These are phyloP conservation scores for Danio choprae DNA, from an alignment of 2,797 vertebrate genomes.

Conservation along the genomic window DNA sequence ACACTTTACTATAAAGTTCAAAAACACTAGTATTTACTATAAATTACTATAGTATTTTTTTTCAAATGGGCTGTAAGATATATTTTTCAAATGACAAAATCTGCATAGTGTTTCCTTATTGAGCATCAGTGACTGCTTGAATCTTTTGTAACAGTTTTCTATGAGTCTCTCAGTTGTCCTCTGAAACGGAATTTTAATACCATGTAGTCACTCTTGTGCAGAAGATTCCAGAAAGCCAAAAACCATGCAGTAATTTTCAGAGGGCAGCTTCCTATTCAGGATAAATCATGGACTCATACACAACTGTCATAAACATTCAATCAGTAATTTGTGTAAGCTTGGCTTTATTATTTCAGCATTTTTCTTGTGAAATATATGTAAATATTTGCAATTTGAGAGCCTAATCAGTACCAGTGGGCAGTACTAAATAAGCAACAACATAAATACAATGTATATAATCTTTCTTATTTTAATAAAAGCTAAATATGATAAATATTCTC, in stretches of 20 bases:
- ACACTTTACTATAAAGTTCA: no score
- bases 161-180: background rate
- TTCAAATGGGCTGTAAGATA: no score
- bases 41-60: no score
- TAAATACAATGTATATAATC: background rate
- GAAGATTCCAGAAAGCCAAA: background rate
- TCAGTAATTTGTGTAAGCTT: background rate
- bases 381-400: background rate
- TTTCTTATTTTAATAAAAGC: background rate
- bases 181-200: background rate
- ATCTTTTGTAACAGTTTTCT: background rate
- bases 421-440: constrained; percentile 2
- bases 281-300: background rate
- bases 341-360: background rate
- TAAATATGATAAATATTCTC: background rate
- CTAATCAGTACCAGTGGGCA: constrained; percentile 1
- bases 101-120: background rate
- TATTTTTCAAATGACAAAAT: no score
- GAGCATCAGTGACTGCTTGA: background rate
- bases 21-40: no score
- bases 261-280: background rate
- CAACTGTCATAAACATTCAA: background rate
- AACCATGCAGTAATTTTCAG: background rate
- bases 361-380: background rate
- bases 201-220: background rate